Evolutionary conservation across 1,140 invertebrate genomes (phyloP), one percentile per base, ranked within the genome.

Genomic region (Drosophila carrolli): DNA sequence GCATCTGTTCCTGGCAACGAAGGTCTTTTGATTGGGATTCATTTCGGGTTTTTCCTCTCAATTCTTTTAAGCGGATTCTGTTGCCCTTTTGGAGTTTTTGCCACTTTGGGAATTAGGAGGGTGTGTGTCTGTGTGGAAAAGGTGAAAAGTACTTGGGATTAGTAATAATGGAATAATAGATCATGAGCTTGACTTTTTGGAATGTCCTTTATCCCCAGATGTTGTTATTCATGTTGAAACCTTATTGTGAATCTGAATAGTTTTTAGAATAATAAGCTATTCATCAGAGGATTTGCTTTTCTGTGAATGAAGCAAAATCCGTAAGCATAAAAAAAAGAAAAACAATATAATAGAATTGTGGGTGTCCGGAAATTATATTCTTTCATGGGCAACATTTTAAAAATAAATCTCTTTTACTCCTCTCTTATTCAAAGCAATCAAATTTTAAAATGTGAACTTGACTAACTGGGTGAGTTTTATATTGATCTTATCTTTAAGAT

Each of bases 91-190:
- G 72, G 46, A 51, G 48, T 60, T 66, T 71, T 48, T 66, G 65
- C 78, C 75, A 75, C 67, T 73, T 51, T 53, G 50, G 50, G 47
- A 51, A 47, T 47, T 58, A 40, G 38, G 51, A 41, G 57, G 51
- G 41, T 47, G 47, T 8, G 29, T 13, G 56, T 16, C 38, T 41
- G 60, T 35, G 51, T 50, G 40, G 35, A 7, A 27, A 77, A 82
- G 80, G 81, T 84, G 81, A 73, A 85, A 84, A 84, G 73, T 84
- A 80, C 73, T 77, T 84, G 71, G 83, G 55, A 74, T 81, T 68
- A 61, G 74, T 61, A 78, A 78, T 66, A 81, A 81, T 62, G 47
- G 78, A 40, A 60, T 65, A 50, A 65, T 60, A 77, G 47, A 41
- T 48, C 63, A 58, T 60, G 40, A 43, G 48, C 9, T 58, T 66